phyloP scores from a whole-genome alignment of 2,113 vertebrate genomes.

The Glareola pratincola region DNA sequence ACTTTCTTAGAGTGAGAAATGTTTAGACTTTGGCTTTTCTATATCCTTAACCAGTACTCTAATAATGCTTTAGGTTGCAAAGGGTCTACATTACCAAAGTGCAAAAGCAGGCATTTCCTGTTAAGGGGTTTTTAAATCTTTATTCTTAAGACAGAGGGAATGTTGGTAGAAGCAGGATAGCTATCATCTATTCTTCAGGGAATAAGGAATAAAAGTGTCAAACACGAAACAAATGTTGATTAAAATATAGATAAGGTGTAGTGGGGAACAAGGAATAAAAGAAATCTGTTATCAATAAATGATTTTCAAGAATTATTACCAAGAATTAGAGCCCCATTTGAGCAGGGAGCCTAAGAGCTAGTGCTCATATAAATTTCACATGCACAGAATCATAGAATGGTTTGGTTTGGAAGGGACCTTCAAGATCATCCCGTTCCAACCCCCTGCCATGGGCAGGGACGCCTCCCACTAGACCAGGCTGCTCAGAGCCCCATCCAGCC shows the following conservation, averaged over 20 bases:
- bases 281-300: neutral
- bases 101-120: neutral
- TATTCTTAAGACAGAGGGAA: neutral
- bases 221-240: neutral
- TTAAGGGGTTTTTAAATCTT: neutral
- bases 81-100: neutral
- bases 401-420: neutral
- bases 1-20: neutral
- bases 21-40: neutral
- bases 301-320: neutral
- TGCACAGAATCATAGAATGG: neutral
- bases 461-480: neutral
- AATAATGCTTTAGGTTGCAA: neutral
- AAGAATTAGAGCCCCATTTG: neutral
- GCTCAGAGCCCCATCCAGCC: neutral
- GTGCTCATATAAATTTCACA: neutral
- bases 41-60: neutral
- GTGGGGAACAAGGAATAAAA: neutral
- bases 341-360: neutral
- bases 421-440: neutral
- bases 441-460: neutral
- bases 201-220: neutral
- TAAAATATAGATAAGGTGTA: neutral
- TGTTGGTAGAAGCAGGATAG: neutral
- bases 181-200: neutral